Evolutionary conservation across 1,140 invertebrate genomes (phyloP).

Genomic region (Drosophila pruinosa): DNA sequence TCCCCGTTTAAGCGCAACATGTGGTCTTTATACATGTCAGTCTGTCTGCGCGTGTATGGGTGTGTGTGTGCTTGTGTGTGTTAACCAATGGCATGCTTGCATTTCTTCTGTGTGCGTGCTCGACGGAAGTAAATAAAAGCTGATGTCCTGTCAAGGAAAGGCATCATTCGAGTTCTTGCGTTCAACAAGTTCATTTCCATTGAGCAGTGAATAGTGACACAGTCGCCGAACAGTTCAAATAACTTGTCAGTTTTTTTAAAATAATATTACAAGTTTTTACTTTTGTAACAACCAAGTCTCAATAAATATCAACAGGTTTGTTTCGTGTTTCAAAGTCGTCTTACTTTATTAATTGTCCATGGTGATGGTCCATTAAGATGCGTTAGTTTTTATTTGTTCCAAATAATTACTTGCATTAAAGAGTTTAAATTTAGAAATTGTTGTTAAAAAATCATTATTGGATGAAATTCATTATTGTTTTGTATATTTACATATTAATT

Average conservation of each 20-base stretch:
- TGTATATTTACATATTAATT: too few relatives aligned
- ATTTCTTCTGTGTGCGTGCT: constrained; percentile 31
- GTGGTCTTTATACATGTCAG: constrained; percentile 41
- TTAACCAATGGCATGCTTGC: constrained; percentile 58
- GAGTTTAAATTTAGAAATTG: too few relatives aligned
- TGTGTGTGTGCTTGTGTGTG: constrained; percentile 5
- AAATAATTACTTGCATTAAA: too few relatives aligned
- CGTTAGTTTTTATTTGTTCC: too few relatives aligned
- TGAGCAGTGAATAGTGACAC: constrained; percentile 26
- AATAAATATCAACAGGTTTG: constrained; percentile 18
- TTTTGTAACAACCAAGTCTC: neutral
- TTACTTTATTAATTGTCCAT: neutral
- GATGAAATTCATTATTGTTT: too few relatives aligned
- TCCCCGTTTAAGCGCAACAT: constrained; percentile 61
- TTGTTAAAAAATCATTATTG: too few relatives aligned
- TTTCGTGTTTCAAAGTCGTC: too few relatives aligned
- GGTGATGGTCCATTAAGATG: too few relatives aligned
- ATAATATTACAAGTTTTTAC: constrained; percentile 1
- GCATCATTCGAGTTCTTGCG: constrained; percentile 73
- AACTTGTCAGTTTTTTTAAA: neutral
- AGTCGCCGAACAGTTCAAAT: neutral
- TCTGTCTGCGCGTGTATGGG: constrained; percentile 17
- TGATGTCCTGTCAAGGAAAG: constrained; percentile 62
- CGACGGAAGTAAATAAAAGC: constrained; percentile 77
- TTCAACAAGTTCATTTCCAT: constrained; percentile 64